Percentiles rank a stretch among this genome's conserved stretches.
Evolutionary conservation across 2,888 invertebrate species (phyloP).

Genomic region (Bellardia bayeri): DNA sequence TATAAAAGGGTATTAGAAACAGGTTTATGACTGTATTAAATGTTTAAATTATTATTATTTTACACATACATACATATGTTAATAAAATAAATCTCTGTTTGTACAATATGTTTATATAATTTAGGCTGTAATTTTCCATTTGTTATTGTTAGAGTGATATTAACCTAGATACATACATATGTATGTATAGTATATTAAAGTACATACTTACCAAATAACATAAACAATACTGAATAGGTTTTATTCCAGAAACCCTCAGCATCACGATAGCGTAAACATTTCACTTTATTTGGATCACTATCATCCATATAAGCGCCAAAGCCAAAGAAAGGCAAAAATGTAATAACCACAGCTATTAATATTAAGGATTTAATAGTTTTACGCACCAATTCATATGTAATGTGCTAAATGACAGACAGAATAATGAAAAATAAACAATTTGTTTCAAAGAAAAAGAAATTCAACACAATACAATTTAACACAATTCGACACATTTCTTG

Average conservation of each 20-base stretch:
- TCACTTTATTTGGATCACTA: conserved; percentile 78
- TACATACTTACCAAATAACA: conserved; percentile 89
- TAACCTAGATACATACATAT: neutral
- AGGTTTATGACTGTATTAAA: neutral
- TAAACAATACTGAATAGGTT: conserved; percentile 91
- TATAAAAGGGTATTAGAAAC: neutral
- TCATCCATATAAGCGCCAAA: conserved; percentile 89
- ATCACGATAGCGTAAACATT: conserved; percentile 90
- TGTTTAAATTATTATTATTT: too few relatives aligned
- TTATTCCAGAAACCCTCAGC: conserved; percentile 88
- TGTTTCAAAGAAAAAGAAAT: neutral
- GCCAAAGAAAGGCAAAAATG: conserved; percentile 90
- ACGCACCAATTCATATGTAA: conserved; percentile 91
- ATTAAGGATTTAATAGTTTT: conserved; percentile 89
- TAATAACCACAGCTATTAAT: conserved; percentile 88
- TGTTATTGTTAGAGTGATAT: neutral
- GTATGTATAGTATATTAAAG: neutral
- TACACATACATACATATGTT: too few relatives aligned
- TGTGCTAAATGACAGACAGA: conserved; percentile 86
- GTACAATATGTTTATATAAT: neutral
- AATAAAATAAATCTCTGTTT: neutral
- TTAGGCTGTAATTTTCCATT: conserved; percentile 11
- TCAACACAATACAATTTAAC: neutral
- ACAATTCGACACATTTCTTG: neutral
- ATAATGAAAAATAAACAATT: conserved; percentile 1